Evolutionary conservation across 2,113 vertebrate species (phyloP), one percentile per base, ranked within the genome.

Genomic region (Galemys pyrenaicus): DNA sequence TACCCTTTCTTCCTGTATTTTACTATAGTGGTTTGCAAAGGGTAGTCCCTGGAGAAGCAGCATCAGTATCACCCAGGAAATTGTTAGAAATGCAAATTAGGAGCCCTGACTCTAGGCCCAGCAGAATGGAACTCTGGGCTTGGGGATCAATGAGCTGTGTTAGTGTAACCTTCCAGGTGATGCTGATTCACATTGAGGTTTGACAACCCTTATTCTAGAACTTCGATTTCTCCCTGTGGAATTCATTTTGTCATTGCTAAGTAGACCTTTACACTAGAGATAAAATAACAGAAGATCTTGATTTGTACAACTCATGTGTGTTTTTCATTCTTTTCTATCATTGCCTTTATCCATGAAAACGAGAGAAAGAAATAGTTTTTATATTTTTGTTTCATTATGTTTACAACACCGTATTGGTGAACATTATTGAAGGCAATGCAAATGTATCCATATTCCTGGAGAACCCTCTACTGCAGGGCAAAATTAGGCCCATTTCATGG

Each of bases 221-320:
- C 1, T 39, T 28, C 67, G 9, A 13, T 94, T 58, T 92, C 49
- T 81, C 39, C 24, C 15, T 11, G 5, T 3, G 3, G 3, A 24
- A 41, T 35, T 92, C 49, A 49, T 20, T 54, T 60, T n/a, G 8
- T 82, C 9, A 64, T 16, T 65, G 70, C 32, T 60, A 70, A 39
- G 17, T 9, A 26, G 35, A 16, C 13, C 24, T 64, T 1, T 10
- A 35, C 58, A 54, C 5, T 44, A 56, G 41, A 51, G 16, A 86
- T 74, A 62, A 92, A 92, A 80, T 58, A 62, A 65, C 71, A 16
- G 24, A 78, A 79, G n/a, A 41, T 3, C 51, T 75, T 35, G 77
- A 54, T 11, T 87, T 16, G 54, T 16, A 81, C 15, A 75, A 70
- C 8, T 51, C 1, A 44, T 77, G 9, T 30, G 7, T 49, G 37